Conservation (phyloP, 2,113 vertebrate species). For the Colius striatus region DNA sequence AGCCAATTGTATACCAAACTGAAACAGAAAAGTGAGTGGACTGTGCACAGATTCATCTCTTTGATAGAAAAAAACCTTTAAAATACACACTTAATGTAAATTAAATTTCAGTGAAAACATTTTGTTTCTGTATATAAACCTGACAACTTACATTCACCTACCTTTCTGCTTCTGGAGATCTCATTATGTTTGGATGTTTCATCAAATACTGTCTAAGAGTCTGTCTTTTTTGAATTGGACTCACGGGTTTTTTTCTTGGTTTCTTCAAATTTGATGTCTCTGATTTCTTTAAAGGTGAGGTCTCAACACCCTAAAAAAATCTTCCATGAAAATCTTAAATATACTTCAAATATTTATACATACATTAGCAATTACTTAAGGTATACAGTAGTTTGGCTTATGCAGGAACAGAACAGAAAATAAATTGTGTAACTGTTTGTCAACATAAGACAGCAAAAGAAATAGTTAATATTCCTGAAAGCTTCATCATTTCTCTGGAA, state of each 20-base stretch:
- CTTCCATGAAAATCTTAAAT: not conserved
- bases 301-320: not conserved
- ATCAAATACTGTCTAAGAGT: not conserved
- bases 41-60: not conserved
- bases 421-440: not conserved
- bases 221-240: not conserved
- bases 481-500: not conserved
- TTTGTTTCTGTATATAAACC: not conserved
- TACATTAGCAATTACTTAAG: not conserved
- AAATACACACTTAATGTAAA: not conserved
- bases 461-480: not conserved
- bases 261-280: not conserved
- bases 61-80: not conserved
- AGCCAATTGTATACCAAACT: not conserved
- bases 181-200: not conserved
- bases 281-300: not conserved
- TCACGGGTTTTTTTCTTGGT: not conserved
- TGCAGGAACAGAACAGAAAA: not conserved
- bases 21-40: not conserved
- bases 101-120: not conserved
- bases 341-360: not conserved
- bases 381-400: not conserved
- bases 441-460: not conserved
- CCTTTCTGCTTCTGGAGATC: conserved; percentile 19
- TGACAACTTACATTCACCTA: not conserved